Base-by-base conservation (phyloP, 2,113 vertebrate genomes). In the Pandion haliaetus region DNA sequence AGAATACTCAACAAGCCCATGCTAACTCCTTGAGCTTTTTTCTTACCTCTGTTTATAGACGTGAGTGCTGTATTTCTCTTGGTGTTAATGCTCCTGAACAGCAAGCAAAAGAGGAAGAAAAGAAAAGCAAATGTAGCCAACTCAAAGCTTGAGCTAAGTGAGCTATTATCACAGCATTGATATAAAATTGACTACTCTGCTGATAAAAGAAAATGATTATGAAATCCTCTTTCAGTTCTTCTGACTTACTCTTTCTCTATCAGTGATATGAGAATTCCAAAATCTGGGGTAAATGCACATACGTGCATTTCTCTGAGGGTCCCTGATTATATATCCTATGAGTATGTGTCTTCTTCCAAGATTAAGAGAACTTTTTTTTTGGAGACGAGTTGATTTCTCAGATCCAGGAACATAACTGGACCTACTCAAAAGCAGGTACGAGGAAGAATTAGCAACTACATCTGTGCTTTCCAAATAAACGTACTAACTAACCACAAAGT, bases 1-100 rank as follows among this genome's bases (percentile, higher is more conserved):
- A 95, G 90, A 95, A 95, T 82, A 92, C 82, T 96, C 94, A 97
- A 95, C 82, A 88, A 92, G 67, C 59, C 77, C 45, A 42, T 81
- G 52, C 36, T 86, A 97, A 67, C 88, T 90, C 55, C 76, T 95
- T 84, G 40, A 92, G 82, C 23, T 72, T 94, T 95, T 97, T 65
- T 79, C 89, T 81, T 96, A 80, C 61, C 63, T 94, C 49, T 96
- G 49, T 86, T 93, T 97, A 47, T 82, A 93, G 69, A 90, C 72
- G n/a, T 63, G 38, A 91, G 52, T 65, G 63, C 25, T 95, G 11
- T 74, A 31, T 93, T 85, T 63, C 42, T 93, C 61, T n/a, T 78
- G 23, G 19, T 50, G 32, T 72, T 93, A 90, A 62, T 72, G 50
- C 62, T 90, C 32, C 49, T 79, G 58, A 97, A 82, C 38, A 86